A percentile compares a stretch with the other conserved stretches of the same genome.
These are phyloP conservation scores for Bergia sp. DNA, from an alignment of 92 coral and sea anemone species.

Conservation along the genomic window DNA sequence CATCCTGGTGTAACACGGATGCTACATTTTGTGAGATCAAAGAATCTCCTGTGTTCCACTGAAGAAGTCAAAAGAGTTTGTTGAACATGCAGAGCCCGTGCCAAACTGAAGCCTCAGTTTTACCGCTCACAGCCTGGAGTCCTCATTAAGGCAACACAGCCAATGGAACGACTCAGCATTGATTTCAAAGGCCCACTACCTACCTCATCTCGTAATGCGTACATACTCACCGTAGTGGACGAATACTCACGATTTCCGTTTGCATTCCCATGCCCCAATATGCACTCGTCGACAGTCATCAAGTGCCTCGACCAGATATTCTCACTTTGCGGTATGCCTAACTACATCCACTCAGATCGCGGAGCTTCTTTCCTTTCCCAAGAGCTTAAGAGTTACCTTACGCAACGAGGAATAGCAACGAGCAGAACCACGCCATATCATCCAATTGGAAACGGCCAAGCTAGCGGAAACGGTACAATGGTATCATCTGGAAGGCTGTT, in stretches of 20 bases:
- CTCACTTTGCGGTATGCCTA: slow-evolving; percentile 48
- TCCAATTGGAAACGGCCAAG: slow-evolving; percentile 53
- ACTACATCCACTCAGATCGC: slow-evolving; percentile 31
- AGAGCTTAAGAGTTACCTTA: slow-evolving; percentile 38
- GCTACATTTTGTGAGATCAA: too few relatives aligned
- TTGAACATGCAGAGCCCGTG: too few relatives aligned
- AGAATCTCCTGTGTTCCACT: too few relatives aligned
- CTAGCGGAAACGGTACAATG: slow-evolving; percentile 54
- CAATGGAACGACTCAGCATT: slow-evolving; percentile 13
- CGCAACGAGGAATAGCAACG: slow-evolving; percentile 46
- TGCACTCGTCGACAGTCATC: slow-evolving; percentile 46
- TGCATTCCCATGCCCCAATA: slow-evolving; percentile 54
- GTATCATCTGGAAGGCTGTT: slow-evolving; percentile 54
- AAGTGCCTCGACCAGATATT: slow-evolving; percentile 48
- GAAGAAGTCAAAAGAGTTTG: background rate
- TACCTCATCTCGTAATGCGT: slow-evolving; percentile 34
- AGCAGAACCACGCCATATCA: slow-evolving; percentile 48
- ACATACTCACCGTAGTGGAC: slow-evolving; percentile 47
- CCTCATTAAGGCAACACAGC: background rate
- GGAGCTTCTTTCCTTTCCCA: slow-evolving; percentile 46
- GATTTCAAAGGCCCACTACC: slow-evolving; percentile 38
- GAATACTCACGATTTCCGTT: slow-evolving; percentile 55
- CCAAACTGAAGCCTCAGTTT: too few relatives aligned
- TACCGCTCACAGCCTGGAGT: too few relatives aligned
- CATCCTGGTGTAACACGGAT: too few relatives aligned